Conservation (phyloP, 2,113 vertebrate genomes). For the Corvus cornix region DNA sequence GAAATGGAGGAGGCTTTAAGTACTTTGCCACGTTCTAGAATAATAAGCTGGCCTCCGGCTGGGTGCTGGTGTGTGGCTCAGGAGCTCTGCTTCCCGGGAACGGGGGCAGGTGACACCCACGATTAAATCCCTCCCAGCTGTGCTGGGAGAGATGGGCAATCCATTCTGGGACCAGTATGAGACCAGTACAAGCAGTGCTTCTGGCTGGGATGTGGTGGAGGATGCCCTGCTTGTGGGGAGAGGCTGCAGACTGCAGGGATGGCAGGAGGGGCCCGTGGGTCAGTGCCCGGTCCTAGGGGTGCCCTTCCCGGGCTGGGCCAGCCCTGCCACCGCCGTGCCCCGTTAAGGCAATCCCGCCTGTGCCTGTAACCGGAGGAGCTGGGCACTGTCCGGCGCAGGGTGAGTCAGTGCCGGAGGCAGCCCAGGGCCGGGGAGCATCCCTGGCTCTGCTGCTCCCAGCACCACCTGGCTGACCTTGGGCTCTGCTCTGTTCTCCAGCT, state of each 20-base stretch:
- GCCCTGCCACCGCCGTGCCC: not conserved
- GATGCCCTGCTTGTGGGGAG: not conserved
- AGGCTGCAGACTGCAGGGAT: not conserved
- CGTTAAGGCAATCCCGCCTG: not conserved
- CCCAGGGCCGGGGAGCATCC: not conserved
- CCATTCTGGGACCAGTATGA: not conserved
- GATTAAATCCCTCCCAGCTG: not conserved
- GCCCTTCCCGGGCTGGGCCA: not conserved
- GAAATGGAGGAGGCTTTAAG: constrained; percentile 43
- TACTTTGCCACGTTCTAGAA: not conserved
- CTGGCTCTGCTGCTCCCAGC: not conserved
- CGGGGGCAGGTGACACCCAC: not conserved
- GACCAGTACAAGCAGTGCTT: not conserved
- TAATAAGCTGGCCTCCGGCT: not conserved
- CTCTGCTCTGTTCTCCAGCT: not conserved
- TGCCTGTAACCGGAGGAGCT: constrained; percentile 9
- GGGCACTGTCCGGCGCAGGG: not conserved
- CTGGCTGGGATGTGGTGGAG: rapidly evolving
- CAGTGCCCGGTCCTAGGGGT: not conserved
- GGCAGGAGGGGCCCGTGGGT: not conserved
- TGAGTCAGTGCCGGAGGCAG: not conserved
- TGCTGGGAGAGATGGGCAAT: not conserved
- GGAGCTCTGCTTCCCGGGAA: not conserved
- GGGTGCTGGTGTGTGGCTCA: rapidly evolving
- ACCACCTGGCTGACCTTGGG: constrained; percentile 15